A percentile compares a stretch with the other conserved stretches of the same genome.
Evolutionary conservation across 2,888 invertebrate genomes (phyloP).

Genomic region (Bimastos eiseni): DNA sequence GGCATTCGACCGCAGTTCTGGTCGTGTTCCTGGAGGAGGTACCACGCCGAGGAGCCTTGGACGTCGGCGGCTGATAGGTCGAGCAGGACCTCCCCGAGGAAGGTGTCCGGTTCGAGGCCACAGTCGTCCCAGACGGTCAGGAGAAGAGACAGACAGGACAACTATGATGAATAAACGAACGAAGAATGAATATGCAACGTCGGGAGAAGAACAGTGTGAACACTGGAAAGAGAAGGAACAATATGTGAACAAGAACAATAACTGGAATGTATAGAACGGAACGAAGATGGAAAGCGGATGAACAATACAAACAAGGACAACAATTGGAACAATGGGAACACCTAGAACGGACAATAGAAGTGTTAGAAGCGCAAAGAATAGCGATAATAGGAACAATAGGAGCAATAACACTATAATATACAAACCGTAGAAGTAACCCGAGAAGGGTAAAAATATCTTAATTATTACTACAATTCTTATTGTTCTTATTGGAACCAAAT

Average conservation of each 20-base stretch:
- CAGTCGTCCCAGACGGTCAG: conserved; percentile 86
- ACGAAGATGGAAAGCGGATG: background rate
- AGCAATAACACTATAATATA: background rate
- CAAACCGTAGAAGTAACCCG: too few species aligned
- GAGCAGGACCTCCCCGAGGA: conserved; percentile 67
- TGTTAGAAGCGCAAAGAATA: background rate
- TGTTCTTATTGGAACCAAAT: too few species aligned
- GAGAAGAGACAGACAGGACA: conserved; percentile 69
- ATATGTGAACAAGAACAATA: too few species aligned
- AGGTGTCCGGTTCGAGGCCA: conserved; percentile 75
- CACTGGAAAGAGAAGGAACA: background rate
- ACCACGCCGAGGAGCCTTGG: conserved; percentile 87
- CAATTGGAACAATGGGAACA: background rate
- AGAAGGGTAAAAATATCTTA: too few species aligned
- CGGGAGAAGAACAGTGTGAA: background rate
- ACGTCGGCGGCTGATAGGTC: conserved; percentile 81
- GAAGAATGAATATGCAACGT: background rate
- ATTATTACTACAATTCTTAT: too few species aligned
- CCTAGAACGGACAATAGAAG: too few species aligned
- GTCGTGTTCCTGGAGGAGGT: conserved; percentile 63
- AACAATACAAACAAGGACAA: background rate
- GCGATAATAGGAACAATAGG: background rate
- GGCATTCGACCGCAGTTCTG: conserved; percentile 57
- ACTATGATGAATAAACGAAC: conserved; percentile 30
- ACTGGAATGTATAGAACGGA: too few species aligned